Evolutionary conservation across 2,113 vertebrate genomes (phyloP).

Genomic region (Vimba vimba): DNA sequence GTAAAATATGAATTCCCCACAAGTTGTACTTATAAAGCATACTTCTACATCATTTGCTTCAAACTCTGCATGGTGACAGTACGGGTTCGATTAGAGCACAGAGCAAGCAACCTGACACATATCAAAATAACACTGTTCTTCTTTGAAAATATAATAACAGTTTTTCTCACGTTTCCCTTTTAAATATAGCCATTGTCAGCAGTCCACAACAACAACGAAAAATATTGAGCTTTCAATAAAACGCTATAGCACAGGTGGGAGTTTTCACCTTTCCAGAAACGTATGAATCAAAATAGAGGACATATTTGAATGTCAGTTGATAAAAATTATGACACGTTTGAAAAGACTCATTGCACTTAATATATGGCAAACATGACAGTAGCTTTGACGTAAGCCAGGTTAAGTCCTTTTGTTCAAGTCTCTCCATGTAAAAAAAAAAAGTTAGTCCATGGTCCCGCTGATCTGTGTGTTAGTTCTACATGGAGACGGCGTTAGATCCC

Average conservation of each 20-base stretch:
- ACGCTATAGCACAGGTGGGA: conserved; percentile 71
- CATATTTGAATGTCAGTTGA: conserved; percentile 73
- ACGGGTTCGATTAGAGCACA: conserved; percentile 73
- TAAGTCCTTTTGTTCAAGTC: conserved; percentile 73
- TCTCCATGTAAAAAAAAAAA: conserved; percentile 66
- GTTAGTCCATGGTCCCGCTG: conserved; percentile 63
- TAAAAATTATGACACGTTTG: conserved; percentile 77
- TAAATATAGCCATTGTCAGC: conserved; percentile 78
- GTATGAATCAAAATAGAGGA: conserved; percentile 76
- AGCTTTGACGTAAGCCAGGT: conserved; percentile 95
- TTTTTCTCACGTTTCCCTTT: conserved; percentile 67
- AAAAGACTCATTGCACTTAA: conserved; percentile 86
- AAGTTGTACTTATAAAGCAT: conserved; percentile 83
- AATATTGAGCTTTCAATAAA: conserved; percentile 78
- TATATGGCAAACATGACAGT: conserved; percentile 87
- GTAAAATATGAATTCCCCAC: conserved; percentile 52
- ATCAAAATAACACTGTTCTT: conserved; percentile 83
- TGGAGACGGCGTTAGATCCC: conserved; percentile 80
- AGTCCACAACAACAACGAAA: conserved; percentile 71
- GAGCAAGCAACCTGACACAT: conserved; percentile 81
- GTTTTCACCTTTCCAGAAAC: conserved; percentile 69
- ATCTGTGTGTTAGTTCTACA: conserved; percentile 58
- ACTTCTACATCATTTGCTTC: conserved; percentile 78
- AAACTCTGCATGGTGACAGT: conserved; percentile 76
- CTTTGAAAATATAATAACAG: conserved; percentile 81